These are phyloP conservation scores for Buphagus erythrorhynchus DNA, from an alignment of 2,797 vertebrate genomes.

Conservation along the genomic window DNA sequence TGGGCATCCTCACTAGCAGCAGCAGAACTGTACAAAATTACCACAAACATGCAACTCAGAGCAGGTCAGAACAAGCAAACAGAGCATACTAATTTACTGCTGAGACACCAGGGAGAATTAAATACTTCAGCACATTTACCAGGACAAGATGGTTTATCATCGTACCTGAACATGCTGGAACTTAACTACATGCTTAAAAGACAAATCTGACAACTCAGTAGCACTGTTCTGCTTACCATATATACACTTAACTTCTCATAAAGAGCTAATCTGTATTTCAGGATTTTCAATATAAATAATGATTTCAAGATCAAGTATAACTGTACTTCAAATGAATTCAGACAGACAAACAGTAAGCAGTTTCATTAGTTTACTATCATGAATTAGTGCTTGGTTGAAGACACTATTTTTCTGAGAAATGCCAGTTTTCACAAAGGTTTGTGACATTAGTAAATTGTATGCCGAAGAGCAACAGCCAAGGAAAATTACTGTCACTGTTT, in stretches of 20 bases:
- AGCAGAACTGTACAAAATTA: background rate
- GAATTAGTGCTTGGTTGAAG: background rate
- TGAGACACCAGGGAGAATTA: background rate
- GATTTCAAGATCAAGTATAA: background rate
- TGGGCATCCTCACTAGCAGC: background rate
- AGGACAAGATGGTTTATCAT: background rate
- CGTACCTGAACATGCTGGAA: slow-evolving; percentile 6
- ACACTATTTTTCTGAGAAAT: background rate
- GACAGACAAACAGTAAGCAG: background rate
- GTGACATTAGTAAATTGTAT: background rate
- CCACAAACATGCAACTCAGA: background rate
- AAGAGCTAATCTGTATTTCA: background rate
- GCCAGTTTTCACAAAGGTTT: background rate
- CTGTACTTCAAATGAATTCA: background rate
- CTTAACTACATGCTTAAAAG: background rate
- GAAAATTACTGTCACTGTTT: background rate
- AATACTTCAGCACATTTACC: background rate
- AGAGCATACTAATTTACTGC: background rate
- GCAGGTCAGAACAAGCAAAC: slow-evolving; percentile 28
- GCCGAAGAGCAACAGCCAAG: background rate
- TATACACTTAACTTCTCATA: fast-evolving
- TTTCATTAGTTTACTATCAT: background rate
- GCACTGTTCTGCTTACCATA: background rate
- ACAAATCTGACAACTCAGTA: background rate
- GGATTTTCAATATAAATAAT: background rate